Evolutionary conservation across 2,113 vertebrate species (phyloP).

Genomic region (Phasianus colchicus): DNA sequence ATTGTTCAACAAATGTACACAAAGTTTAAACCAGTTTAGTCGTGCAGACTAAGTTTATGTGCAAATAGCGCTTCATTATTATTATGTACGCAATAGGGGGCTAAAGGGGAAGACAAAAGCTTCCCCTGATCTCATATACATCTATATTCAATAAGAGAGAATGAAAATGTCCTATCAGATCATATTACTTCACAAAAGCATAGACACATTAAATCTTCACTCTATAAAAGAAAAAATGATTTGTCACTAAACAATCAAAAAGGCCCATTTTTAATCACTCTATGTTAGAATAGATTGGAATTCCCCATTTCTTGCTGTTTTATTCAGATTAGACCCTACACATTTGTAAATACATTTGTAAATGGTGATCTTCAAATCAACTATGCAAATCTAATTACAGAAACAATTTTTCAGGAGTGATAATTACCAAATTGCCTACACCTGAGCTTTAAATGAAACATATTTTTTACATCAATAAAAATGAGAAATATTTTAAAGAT

Average conservation of each 20-base stretch:
- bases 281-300: not conserved
- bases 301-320: not conserved
- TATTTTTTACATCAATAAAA: not conserved
- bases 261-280: not conserved
- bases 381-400: not conserved
- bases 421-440: not conserved
- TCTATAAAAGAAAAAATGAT: not conserved
- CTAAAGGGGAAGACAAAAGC: not conserved
- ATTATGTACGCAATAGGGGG: not conserved
- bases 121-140: not conserved
- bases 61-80: not conserved
- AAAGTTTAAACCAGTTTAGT: not conserved
- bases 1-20: not conserved
- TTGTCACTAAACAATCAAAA: not conserved
- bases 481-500: not conserved
- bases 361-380: constrained; percentile 19
- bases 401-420: not conserved
- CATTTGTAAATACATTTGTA: not conserved
- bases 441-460: not conserved
- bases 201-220: not conserved
- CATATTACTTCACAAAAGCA: not conserved
- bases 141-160: not conserved
- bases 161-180: not conserved
- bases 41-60: not conserved
- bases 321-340: not conserved